Base-by-base conservation (phyloP, 2,888 invertebrate genomes). In the Polydrusus cervinus region DNA sequence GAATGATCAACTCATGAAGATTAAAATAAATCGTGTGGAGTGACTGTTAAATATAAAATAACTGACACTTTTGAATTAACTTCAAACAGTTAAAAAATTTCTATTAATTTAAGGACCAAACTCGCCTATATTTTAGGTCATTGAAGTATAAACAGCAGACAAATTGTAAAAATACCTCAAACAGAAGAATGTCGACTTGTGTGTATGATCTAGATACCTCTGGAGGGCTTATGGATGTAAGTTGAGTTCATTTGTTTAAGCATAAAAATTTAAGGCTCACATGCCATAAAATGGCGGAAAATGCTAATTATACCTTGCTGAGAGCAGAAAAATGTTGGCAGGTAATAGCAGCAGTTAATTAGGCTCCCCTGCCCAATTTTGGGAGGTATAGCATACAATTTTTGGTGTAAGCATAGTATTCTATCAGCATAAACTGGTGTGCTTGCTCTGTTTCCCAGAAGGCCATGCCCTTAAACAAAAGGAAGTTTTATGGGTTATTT, bases 181-280 rank as follows among this genome's bases (percentile, higher is more conserved):
- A 14, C 13, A 45, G 53, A 30, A 78, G 11, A n/a, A 76, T 76
- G 78, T 60, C 71, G 34, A 60, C 47, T n/a, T 62, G 73, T 20
- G 16, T 76, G 81, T 94, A 94, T 85, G 95, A 95, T 87, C 89
- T 94, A 81, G 93, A 93, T 84, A 91, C 92, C 78, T 93, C 94
- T 78, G 93, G 94, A 78, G 94, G 95, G 79, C 90, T 96, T 77
- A 96, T 96, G 96, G 95, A 95, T 89, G 96, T 96, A 88, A 91
- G 92, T 89, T 65, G 65, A 66, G 43, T 57, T 62, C 20, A 45
- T 45, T 62, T 62, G 45, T 75, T 78, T 79, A 71, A 73, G 68
- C 74, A 77, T 74, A 78, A 75, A 77, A 62, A 25, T 70, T 11
- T 57, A 51, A 70, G 45, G 69, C 60, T 74, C 62, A 30, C 11